phyloP scores from a whole-genome alignment of 2,888 invertebrate genomes.

The Apodemia duryi region DNA sequence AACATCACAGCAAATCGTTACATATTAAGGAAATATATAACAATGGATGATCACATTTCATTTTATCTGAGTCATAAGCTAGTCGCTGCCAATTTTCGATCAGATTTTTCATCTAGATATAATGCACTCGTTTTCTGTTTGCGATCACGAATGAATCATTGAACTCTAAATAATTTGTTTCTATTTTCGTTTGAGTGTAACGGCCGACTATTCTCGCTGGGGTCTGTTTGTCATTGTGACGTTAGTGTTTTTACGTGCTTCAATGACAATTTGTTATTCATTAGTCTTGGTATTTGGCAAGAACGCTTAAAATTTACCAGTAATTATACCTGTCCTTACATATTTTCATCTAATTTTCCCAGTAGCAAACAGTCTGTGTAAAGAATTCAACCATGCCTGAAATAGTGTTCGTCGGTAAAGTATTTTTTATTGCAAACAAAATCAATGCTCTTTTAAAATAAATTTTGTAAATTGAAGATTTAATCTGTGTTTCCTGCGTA shows the following conservation, averaged over 20 bases:
- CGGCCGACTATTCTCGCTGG: conserved; percentile 36
- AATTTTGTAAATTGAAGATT: neutral
- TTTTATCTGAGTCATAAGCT: conserved; percentile 17
- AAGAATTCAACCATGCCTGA: conserved; percentile 59
- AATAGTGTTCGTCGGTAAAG: conserved; percentile 61
- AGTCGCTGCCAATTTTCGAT: conserved; percentile 20
- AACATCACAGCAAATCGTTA: neutral
- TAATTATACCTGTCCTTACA: conserved; percentile 10
- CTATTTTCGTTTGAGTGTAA: conserved; percentile 50
- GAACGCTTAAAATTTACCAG: conserved; percentile 29
- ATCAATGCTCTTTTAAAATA: conserved; percentile 21
- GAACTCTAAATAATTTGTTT: conserved; percentile 38
- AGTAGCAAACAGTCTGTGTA: conserved; percentile 34
- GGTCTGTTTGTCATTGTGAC: conserved; percentile 18
- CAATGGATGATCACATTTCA: conserved; percentile 15
- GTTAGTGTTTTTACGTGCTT: conserved; percentile 32
- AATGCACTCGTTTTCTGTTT: conserved; percentile 21
- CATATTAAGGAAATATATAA: neutral
- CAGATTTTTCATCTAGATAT: conserved; percentile 14
- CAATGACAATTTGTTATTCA: conserved; percentile 34
- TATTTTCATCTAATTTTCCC: conserved; percentile 42
- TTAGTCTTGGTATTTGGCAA: conserved; percentile 67
- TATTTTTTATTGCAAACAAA: conserved; percentile 29
- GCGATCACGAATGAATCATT: conserved; percentile 44
- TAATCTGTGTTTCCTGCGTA: neutral